Evolutionary conservation across 2,888 invertebrate species (phyloP), one percentile per base, ranked within the genome.

Genomic region (Xestoiulus laeticollis): DNA sequence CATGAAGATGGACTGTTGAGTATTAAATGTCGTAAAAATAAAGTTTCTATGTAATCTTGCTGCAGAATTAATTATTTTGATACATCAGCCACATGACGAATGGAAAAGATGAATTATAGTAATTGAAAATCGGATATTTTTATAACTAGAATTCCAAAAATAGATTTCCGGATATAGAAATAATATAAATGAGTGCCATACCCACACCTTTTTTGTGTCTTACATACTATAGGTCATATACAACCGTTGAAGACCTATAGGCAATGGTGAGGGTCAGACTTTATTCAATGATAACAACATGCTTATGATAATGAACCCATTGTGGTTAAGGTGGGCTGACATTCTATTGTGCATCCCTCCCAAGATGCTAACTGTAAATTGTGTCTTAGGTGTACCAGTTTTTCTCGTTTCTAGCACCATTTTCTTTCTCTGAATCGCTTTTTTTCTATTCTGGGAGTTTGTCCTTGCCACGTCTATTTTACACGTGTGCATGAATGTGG

Each of bases 291-390:
- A 78, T 16, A 30, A 14, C 30, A 78, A 78, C 78, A 78, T 3
- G 78, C 78, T 78, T 78, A 78, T 78, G 78, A 78, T 78, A 78
- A 78, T 78, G 78, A 78, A 78, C 78, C 78, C 30, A 78, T 78
- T 78, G 78, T 78, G 78, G 78, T 30, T 30, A 78, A 32, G 78
- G 78, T 78, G 78, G 78, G 78, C 30, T 78, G 78, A 16, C 78
- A 78, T 78, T 78, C 78, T 78, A 30, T 26, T 30, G 78, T 78
- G 78, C 30, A 78, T 78, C 78, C 30, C 78, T 78, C 78, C 30
- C 0, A 68, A 16, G 78, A 32, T 4, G 12, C 48, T 78, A 26
- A 16, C 30, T 78, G 30, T 32, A 32, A 78, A 30, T 78, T 78
- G 30, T 78, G 30, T 12, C 4, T 78, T 32, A 78, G 78, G 2